Conservation (phyloP, 2,797 vertebrate species). For the Semaprochilodus insignis region DNA sequence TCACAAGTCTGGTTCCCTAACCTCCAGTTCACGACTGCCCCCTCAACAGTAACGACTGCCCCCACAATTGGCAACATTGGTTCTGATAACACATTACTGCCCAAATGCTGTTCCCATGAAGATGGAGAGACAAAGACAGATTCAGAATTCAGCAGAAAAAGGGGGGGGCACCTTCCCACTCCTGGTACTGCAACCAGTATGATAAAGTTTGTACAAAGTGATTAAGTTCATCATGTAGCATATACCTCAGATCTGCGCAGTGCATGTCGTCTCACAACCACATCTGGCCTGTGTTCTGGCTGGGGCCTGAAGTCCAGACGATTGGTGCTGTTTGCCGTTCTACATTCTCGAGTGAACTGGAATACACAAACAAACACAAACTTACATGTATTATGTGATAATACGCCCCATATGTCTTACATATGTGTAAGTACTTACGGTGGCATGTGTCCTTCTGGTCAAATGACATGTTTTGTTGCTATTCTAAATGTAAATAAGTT, state of each 20-base stretch:
- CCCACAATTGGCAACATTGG: no score
- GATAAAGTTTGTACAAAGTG: background rate
- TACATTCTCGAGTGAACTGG: constrained; percentile 73
- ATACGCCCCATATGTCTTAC: no score
- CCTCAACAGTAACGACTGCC: no score
- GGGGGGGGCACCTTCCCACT: no score
- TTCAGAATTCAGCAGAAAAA: background rate
- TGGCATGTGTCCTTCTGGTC: no score
- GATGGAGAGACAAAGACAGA: background rate
- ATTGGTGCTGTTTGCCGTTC: constrained; percentile 70
- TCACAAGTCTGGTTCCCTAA: no score
- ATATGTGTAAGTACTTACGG: no score
- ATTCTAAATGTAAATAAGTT: no score
- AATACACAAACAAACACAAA: constrained; percentile 37
- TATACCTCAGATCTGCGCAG: constrained; percentile 78
- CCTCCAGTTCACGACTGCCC: no score
- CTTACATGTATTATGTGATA: no score
- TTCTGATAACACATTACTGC: no score
- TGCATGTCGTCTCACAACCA: constrained; percentile 67
- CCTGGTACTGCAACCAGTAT: background rate
- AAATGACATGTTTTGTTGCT: no score
- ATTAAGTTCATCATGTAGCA: constrained; percentile 25
- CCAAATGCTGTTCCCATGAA: background rate
- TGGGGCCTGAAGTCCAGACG: constrained; percentile 73
- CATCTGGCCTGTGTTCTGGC: constrained; percentile 70